phyloP scores from a whole-genome alignment of 2,888 invertebrate species.

The Antheraea yamamai region DNA sequence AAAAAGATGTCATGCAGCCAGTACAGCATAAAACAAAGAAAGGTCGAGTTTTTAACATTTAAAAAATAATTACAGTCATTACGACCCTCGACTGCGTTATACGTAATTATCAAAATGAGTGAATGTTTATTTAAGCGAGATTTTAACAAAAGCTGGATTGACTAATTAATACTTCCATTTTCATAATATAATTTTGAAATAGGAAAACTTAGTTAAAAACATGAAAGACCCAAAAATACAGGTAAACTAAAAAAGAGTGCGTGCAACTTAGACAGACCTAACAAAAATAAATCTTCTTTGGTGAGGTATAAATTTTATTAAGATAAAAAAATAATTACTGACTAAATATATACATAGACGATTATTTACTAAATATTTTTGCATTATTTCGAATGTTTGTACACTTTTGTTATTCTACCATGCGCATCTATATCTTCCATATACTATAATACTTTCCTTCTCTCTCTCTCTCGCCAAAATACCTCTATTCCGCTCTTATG shows the following conservation, averaged over 20 bases:
- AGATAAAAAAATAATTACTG: neutral
- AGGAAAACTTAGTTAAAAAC: too few relatives aligned
- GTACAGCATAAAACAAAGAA: too few relatives aligned
- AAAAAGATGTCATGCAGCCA: too few relatives aligned
- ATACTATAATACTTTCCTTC: neutral
- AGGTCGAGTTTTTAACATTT: too few relatives aligned
- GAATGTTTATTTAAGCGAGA: neutral
- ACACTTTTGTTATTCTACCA: neutral
- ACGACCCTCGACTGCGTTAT: neutral
- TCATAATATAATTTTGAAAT: neutral
- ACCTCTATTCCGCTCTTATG: neutral
- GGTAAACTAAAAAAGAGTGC: neutral
- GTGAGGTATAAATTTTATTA: neutral
- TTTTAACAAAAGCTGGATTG: neutral
- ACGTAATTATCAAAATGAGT: neutral
- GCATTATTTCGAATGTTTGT: neutral
- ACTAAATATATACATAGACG: neutral
- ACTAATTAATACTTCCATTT: neutral
- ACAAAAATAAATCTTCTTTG: neutral
- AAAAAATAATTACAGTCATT: neutral
- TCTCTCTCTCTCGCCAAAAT: neutral
- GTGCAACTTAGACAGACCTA: neutral
- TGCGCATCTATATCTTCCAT: neutral
- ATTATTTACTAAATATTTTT: neutral
- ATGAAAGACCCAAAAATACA: neutral